A percentile compares a stretch with the other conserved stretches of the same genome.
Evolutionary conservation across 1,140 invertebrate species (phyloP).

Genomic region (Yoshiicerus persimilis): DNA sequence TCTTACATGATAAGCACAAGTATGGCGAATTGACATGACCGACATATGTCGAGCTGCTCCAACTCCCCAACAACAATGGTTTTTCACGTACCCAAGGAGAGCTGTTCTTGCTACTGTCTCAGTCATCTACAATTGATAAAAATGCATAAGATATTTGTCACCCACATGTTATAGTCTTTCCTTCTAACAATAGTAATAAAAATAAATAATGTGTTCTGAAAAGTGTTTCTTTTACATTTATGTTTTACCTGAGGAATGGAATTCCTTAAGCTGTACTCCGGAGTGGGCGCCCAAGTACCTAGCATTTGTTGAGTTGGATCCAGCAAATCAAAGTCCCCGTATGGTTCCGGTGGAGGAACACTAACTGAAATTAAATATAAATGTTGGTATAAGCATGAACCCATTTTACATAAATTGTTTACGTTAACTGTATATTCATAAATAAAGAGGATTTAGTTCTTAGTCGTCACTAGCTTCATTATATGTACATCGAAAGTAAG

Average conservation of each 20-base stretch:
- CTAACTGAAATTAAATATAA: slow-evolving; percentile 50
- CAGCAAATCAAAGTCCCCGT: slow-evolving; percentile 40
- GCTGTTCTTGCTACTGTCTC: slow-evolving; percentile 60
- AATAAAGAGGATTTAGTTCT: no score
- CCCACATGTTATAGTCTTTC: background rate
- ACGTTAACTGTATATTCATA: no score
- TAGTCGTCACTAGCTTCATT: background rate
- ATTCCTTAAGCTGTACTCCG: slow-evolving; percentile 48
- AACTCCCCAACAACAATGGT: slow-evolving; percentile 62
- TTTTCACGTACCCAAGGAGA: slow-evolving; percentile 56
- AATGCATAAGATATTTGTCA: slow-evolving; percentile 9
- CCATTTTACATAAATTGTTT: no score
- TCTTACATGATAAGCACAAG: slow-evolving; percentile 61
- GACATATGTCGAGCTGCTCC: slow-evolving; percentile 58
- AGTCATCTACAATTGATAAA: slow-evolving; percentile 54
- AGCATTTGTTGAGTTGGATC: slow-evolving; percentile 38
- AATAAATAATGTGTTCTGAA: background rate
- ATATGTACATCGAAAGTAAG: background rate
- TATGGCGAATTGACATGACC: slow-evolving; percentile 58
- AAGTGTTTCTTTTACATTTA: slow-evolving; percentile 36
- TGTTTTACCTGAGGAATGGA: slow-evolving; percentile 50
- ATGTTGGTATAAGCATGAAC: no score
- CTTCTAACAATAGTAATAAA: background rate
- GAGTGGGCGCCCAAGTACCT: slow-evolving; percentile 47
- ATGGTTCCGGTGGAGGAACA: slow-evolving; percentile 54